Base-by-base conservation (phyloP, 2,113 vertebrate species). In the Candoia aspera region DNA sequence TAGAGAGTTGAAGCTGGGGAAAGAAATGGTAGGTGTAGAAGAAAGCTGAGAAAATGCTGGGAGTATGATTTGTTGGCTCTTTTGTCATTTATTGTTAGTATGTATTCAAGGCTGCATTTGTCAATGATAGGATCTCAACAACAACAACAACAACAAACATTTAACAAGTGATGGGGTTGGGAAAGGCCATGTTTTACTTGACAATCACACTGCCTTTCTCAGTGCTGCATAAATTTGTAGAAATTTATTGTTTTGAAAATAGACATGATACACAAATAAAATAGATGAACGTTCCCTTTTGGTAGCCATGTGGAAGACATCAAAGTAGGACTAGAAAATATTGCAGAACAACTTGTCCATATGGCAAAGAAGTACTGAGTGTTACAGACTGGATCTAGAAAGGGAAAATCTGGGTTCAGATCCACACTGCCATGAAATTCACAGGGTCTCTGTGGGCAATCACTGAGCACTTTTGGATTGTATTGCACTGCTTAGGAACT, bases 11-110 rank as follows among this genome's bases (percentile, higher is more conserved):
- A 21, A 12, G 6, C 13, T 84, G 3, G 0, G 42, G 37, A 68
- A 90, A 88, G 11, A 92, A 91, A 60, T 13, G 83, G 37, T 89
- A 88, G 58, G 21, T 68, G 2, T 55, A 84, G 62, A 89, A 24
- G 60, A 91, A 89, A 90, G 37, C 87, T 33, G 58, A 92, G 29
- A 68, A 93, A 94, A 93, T 49, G 55, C 46, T 60, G 64, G 84
- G 83, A 94, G 15, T 60, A 19, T 87, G 58, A 94, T 94, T 94
- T 94, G 24, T 91, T 95, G 92, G 9, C 0, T 42, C 55, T 94
- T 93, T 46, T 91, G 86, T 93, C 93, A 57, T 92, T 94, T 85
- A 84, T 21, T 42, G 88, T 95, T 92, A 93, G 89, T 83, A 95
- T 2, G 49, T 92, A 93, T 60, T 95, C 92, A 94, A 88, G 93